Base-by-base conservation (phyloP, 2,113 vertebrate species). In the Phalacrocorax carbo region DNA sequence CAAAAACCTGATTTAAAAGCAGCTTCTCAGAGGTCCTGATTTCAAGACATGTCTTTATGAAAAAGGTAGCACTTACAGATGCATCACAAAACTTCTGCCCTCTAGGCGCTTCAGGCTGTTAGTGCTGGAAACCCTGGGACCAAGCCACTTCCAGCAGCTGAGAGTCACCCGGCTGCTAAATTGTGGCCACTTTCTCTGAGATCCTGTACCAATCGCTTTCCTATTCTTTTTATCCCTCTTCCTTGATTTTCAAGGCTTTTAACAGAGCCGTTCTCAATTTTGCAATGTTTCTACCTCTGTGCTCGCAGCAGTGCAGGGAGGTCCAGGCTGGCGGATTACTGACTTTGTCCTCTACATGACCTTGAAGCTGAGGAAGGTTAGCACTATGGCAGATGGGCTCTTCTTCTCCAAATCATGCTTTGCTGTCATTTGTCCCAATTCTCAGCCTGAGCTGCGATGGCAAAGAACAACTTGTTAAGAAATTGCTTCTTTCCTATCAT, bases 381-480 rank as follows among this genome's bases (percentile, higher is more conserved):
- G 79, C 0, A 10, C 79, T 66, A 2, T 5, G 29, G 85, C 82
- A 88, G 75, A 83, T 62, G 62, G 58, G 75, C n/a, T 86, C 61
- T 57, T 85, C 58, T 65, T 26, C 88, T 70, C 55, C 76, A 93
- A 58, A 60, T 48, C 60, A 15, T 22, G 71, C 55, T 55, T 25
- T 25, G 60, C 76, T 90, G 60, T 83, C 71, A 19, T 58, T 64
- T 64, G 34, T 90, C 88, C 80, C 86, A 60, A 1, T 90, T 86
- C 88, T 60, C 88, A 36, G 76, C 76, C 88, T 5, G 49, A 83
- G 82, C 82, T 44, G 34, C 0, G 3, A 88, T 8, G 36, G 82
- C 71, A 70, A 77, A 87, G 82, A 85, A 51, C 72, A 81, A 64
- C 72, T 84, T 38, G 72, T 83, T 92, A 96, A 88, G 88, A 88